Conservation (phyloP, 2,888 invertebrate genomes). For the Koerneria pararmatus region DNA sequence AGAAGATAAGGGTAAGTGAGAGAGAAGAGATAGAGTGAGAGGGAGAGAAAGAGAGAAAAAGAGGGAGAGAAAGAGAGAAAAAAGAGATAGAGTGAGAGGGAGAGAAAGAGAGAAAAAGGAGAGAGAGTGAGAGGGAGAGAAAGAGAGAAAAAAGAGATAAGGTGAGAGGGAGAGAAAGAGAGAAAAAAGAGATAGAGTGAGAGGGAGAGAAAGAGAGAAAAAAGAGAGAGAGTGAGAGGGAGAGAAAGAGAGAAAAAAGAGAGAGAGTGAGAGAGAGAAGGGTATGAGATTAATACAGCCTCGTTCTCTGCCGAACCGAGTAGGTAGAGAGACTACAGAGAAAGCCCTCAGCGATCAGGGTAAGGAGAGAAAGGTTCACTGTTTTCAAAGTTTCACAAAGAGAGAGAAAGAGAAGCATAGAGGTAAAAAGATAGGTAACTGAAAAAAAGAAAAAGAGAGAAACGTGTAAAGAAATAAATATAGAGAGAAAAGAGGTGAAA, state of each 20-base stretch:
- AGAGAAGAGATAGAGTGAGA: conserved; percentile 14
- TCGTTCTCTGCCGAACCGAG: too few relatives aligned
- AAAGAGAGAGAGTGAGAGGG: background rate
- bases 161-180: background rate
- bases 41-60: background rate
- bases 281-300: background rate
- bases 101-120: conserved; percentile 12
- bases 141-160: conserved; percentile 11
- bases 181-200: background rate
- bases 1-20: conserved; percentile 1
- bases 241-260: background rate
- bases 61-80: background rate
- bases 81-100: conserved; percentile 3
- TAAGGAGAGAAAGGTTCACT: too few relatives aligned
- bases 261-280: background rate
- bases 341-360: too few relatives aligned
- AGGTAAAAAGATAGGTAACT: too few relatives aligned
- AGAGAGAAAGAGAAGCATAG: too few relatives aligned
- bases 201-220: background rate
- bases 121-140: conserved; percentile 7
- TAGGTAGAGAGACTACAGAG: too few relatives aligned
- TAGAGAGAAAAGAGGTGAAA: too few relatives aligned
- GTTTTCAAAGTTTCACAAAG: too few relatives aligned
- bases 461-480: too few relatives aligned
- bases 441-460: too few relatives aligned